Evolutionary conservation across 2,888 invertebrate genomes (phyloP).

Genomic region (Oscheius sp.): DNA sequence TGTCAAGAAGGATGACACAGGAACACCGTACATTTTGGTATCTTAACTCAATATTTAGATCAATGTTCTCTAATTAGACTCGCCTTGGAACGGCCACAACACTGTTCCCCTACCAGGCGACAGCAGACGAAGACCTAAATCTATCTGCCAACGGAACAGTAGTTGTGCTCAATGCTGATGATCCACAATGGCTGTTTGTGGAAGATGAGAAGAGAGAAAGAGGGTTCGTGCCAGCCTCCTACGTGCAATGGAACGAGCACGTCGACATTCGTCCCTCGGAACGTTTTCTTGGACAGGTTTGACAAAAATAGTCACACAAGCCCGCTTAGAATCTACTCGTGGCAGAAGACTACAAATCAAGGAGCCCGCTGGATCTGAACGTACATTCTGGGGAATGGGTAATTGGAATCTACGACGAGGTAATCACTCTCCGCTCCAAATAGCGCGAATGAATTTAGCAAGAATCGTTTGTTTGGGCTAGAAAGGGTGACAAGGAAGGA

Average conservation of each 20-base stretch:
- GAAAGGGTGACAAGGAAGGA: constrained; percentile 45
- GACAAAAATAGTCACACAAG: background rate
- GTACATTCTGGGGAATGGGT: constrained; percentile 54
- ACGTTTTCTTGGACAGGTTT: background rate
- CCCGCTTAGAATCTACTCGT: constrained; percentile 40
- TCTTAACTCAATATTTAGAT: background rate
- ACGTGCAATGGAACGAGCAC: constrained; percentile 25
- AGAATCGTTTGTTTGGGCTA: constrained; percentile 11
- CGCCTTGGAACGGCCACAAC: constrained; percentile 22
- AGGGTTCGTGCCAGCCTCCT: constrained; percentile 49
- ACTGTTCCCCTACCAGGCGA: constrained; percentile 12
- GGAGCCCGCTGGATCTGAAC: constrained; percentile 41
- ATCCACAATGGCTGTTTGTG: constrained; percentile 48
- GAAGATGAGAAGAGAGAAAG: constrained; percentile 39
- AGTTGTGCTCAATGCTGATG: constrained; percentile 45
- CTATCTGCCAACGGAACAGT: constrained; percentile 29
- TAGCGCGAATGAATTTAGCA: background rate
- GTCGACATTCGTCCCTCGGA: background rate
- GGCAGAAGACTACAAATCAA: constrained; percentile 43
- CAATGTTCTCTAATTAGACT: background rate
- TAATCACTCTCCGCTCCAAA: background rate
- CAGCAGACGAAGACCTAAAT: constrained; percentile 16
- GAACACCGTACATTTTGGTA: constrained; percentile 39
- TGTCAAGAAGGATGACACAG: constrained; percentile 47
- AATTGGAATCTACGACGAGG: constrained; percentile 22